Conservation (phyloP, 2,113 vertebrate species). For the Neolamprologus sp. region DNA sequence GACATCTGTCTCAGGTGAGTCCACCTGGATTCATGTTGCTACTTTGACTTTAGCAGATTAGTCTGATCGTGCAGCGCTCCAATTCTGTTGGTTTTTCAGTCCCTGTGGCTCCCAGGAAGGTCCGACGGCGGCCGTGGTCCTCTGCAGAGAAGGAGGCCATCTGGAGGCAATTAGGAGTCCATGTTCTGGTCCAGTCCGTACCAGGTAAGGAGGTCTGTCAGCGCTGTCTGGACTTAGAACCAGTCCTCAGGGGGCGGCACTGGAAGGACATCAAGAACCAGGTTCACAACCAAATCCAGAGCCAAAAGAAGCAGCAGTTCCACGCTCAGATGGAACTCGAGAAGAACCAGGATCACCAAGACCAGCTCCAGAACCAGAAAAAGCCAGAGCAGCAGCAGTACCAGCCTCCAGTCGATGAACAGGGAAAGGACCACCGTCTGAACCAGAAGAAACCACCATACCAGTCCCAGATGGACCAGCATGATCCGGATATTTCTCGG, state of each 20-base stretch:
- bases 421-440: background rate
- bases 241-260: constrained; percentile 35
- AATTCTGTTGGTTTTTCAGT: background rate
- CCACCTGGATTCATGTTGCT: background rate
- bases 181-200: constrained; percentile 33
- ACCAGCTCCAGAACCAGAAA: constrained; percentile 13
- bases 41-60: background rate
- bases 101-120: background rate
- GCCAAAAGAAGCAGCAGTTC: constrained; percentile 53
- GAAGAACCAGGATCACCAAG: constrained; percentile 8
- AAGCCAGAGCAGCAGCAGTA: constrained; percentile 17
- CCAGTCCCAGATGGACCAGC: background rate
- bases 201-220: constrained; percentile 55
- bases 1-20: background rate
- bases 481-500: background rate
- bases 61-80: background rate
- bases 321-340: constrained; percentile 36
- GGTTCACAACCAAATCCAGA: constrained; percentile 56
- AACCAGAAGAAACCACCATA: constrained; percentile 3
- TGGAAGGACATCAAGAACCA: constrained; percentile 61
- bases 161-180: constrained; percentile 49
- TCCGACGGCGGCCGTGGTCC: constrained; percentile 19
- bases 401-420: background rate
- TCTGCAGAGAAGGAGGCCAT: constrained; percentile 50
- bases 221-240: constrained; percentile 46